Evolutionary conservation across 2,797 vertebrate species (phyloP), one percentile per base, ranked within the genome.

Genomic region (Diplodus sargus): DNA sequence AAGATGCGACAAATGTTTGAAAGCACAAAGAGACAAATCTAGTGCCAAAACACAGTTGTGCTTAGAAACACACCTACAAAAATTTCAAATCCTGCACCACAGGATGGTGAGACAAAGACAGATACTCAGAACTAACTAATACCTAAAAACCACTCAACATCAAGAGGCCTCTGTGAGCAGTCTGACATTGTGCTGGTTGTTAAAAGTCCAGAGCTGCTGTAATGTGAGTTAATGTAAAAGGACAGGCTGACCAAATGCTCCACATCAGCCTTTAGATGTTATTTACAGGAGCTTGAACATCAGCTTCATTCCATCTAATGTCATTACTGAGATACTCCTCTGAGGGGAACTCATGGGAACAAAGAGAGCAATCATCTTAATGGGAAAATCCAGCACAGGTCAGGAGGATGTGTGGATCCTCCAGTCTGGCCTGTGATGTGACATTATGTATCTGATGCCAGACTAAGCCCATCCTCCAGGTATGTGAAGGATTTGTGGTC

Each of bases 381-480:
- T 84, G 76, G 67, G 70, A 70, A 79, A 58, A 81, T 77, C 69
- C 56, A 75, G 65, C 57, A 22, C 48, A 34, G 54, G 63, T 72
- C 73, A 52, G 52, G 60, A 34, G 64, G 65, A 54, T 53, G 68
- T 54, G 73, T 79, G 43, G 42, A 57, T 59, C 67, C 66, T 28
- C 52, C 42, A 42, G 54, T 67, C 17, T 42, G 39, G 52, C 23
- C 59, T 49, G 45, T 42, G 61, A 70, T 14, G 28, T 70, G 71
- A 63, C 56, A 51, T 58, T 54, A 52, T 42, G 60, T 47, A 25
- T 57, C 43, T 45, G n/a, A 63, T 81, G 69, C 49, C 59, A 51
- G 59, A 65, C 60, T 83, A 77, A 87, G 79, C 85, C 70, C 9
- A 72, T 77, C 78, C 60, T 49, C 43, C 51, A 84, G 78, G 78